A percentile compares a stretch with the other conserved stretches of the same genome.
phyloP scores from a whole-genome alignment of 2,113 vertebrate species.

The Vulpes ferrilata region DNA sequence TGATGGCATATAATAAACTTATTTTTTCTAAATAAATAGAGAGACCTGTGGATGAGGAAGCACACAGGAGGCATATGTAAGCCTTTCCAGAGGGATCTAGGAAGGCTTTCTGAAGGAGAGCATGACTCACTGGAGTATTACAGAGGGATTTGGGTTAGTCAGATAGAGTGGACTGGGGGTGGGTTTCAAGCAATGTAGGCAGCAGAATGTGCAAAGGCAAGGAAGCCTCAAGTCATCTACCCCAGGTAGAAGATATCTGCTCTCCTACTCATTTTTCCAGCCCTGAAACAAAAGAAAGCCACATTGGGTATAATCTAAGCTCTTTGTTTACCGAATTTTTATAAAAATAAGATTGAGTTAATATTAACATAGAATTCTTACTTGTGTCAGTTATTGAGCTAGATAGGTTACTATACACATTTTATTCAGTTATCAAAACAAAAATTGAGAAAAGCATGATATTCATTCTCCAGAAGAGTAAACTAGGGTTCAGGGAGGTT shows the following conservation, averaged over 20 bases:
- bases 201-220: neutral
- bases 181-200: neutral
- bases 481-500: neutral
- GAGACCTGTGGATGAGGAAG: neutral
- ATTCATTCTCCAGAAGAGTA: neutral
- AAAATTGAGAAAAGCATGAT: neutral
- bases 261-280: neutral
- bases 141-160: neutral
- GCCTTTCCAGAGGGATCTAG: neutral
- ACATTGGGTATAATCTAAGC: neutral
- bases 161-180: neutral
- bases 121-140: neutral
- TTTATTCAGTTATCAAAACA: slow-evolving; percentile 13
- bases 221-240: neutral
- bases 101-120: neutral
- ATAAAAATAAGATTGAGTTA: neutral
- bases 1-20: neutral
- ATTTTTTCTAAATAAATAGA: slow-evolving; percentile 23
- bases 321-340: neutral
- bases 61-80: neutral
- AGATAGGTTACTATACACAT: neutral
- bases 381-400: neutral
- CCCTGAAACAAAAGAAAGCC: neutral
- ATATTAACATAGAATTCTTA: neutral
- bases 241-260: neutral